Base-by-base conservation (phyloP, 2,888 invertebrate species). In the Melanostoma scalare region DNA sequence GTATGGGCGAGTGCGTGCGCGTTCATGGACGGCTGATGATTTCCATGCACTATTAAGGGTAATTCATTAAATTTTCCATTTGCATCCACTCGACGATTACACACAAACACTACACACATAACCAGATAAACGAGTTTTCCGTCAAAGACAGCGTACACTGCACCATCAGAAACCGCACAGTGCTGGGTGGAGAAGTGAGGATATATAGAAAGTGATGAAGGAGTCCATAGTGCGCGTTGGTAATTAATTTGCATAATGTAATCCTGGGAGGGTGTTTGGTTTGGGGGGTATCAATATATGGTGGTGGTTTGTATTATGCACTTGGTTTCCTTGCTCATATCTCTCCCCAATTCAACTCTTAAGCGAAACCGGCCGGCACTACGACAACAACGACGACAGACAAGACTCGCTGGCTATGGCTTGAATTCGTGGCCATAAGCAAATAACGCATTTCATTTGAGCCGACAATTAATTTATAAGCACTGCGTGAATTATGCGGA, bases 381-480 rank as follows among this genome's bases (percentile, higher is more conserved):
- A 5, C 50, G 74, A 68, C 56, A 38, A 5, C 33, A 58, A 35
- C 36, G 44, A 20, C 46, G 71, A 60, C 52, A 58, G 31, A 30
- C 38, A 73, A 40, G 40, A 58, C 65, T 52, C 38, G 55, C 46
- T 44, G 50, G 35, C 40, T 56, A 42, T 44, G 46, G 53, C 69
- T 69, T 46, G 42, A 30, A 36, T 30, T 48, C 44, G 61, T 67
- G 33, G 33, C 50, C 46, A 61, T 60, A 36, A 63, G 73, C 74
- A 77, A 81, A 72, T 77, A 79, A 84, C 82, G 85, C 80, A 79
- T 86, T 86, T 86, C 85, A 86, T 86, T 86, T 85, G 84, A 86
- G 86, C 85, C 81, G 86, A 86, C 85, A 84, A 82, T 86, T 86
- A 86, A 85, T 85, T 86, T 86, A 78, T 81, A 85, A 84, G 60